Conservation (phyloP, 2,797 vertebrate species). For the Fratercula arctica region DNA sequence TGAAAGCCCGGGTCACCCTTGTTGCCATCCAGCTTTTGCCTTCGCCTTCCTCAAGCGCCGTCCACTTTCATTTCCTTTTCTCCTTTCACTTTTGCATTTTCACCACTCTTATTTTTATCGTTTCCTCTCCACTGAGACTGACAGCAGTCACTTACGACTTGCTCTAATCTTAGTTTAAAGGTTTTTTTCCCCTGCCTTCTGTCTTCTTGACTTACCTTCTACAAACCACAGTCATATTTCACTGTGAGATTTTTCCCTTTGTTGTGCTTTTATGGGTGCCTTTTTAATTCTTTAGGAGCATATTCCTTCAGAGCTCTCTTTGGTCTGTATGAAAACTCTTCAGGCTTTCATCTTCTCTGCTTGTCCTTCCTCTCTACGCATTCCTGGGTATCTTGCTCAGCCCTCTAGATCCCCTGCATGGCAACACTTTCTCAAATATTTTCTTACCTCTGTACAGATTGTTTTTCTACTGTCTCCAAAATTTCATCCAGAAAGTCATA, state of each 20-base stretch:
- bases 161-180: slow-evolving; percentile 38
- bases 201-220: slow-evolving; percentile 29
- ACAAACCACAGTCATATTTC: background rate
- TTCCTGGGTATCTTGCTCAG: background rate
- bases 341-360: slow-evolving; percentile 17
- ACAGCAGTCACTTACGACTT: background rate
- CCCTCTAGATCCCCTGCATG: background rate
- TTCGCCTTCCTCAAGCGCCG: background rate
- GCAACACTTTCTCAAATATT: slow-evolving; percentile 1
- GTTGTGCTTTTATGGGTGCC: slow-evolving; percentile 13
- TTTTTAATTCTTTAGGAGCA: slow-evolving; percentile 44
- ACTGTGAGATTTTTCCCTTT: slow-evolving; percentile 8
- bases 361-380: background rate
- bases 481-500: background rate
- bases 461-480: background rate
- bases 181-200: slow-evolving; percentile 15
- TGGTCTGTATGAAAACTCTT: slow-evolving; percentile 21
- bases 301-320: slow-evolving; percentile 31
- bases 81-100: slow-evolving; percentile 7
- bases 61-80: slow-evolving; percentile 6
- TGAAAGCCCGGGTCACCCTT: background rate
- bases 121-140: background rate
- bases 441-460: background rate
- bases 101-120: background rate
- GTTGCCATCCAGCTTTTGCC: background rate